Base-by-base conservation (phyloP, 2,888 invertebrate genomes). In the Pteria penguin region DNA sequence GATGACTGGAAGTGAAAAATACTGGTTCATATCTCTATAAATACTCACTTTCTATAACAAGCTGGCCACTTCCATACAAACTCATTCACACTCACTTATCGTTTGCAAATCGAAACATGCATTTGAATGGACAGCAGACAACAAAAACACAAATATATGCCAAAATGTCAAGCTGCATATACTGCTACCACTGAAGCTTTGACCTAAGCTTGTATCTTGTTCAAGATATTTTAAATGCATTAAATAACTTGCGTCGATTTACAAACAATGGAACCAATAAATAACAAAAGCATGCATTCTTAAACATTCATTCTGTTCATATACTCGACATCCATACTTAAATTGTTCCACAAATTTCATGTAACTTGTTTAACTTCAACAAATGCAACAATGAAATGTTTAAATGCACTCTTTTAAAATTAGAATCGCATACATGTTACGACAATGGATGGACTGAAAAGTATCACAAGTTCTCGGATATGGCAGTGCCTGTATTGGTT, bases 401-500 rank as follows among this genome's bases (percentile, higher is more conserved):
- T 45, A 45, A 45, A 45, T 45, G 45, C 45, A 45, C 45, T 45
- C 45, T 45, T 45, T 45, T 45, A 14, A 45, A 60, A 60, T 60
- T n/a, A 60, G 27, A 60, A 60, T 18, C 8, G 18, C 22, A 57
- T 57, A 60, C 22, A 24, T 60, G 27, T 24, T 24, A 60, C 27
- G 60, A 24, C 27, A 26, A 57, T 68, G 68, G 68, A 68, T 55
- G 68, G 68, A 68, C 68, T 68, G 26, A 32, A 55, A 60, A 26
- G 24, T 68, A 68, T 68, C 68, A 68, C 68, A 68, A 24, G 22
- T 60, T 60, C 27, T 8, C 4, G 11, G 27, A 60, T 60, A 60
- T 68, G 68, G 68, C 68, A 68, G 68, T 68, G 68, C 68, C 68
- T 68, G 68, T 33, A 65, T 65, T 45, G 22, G 22, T 31, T 24